These are phyloP conservation scores for Eulacestoma nigropectus DNA, from an alignment of 2,113 vertebrate species.

Conservation along the genomic window DNA sequence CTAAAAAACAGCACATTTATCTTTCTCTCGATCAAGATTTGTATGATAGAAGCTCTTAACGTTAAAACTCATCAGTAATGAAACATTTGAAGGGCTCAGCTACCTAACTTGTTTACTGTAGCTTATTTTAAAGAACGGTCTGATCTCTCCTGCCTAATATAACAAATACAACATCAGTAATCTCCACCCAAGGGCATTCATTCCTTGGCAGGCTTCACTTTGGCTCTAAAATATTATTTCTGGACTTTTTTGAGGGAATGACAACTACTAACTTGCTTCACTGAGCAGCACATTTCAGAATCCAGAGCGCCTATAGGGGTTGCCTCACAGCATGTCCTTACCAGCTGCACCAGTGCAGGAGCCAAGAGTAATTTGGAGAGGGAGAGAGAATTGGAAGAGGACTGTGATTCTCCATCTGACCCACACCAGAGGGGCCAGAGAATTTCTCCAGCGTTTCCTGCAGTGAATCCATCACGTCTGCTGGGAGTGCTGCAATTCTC, in stretches of 20 bases:
- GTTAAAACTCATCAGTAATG: not conserved
- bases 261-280: not conserved
- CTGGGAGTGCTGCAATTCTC: not conserved
- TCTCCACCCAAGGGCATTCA: slow-evolving; percentile 19
- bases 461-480: accelerated
- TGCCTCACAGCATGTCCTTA: slow-evolving; percentile 2
- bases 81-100: not conserved
- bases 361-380: not conserved
- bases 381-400: not conserved
- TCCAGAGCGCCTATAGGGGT: not conserved
- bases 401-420: not conserved
- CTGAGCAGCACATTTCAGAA: not conserved
- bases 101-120: slow-evolving; percentile 32
- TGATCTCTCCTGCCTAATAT: not conserved
- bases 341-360: not conserved
- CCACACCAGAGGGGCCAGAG: not conserved
- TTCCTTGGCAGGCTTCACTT: not conserved
- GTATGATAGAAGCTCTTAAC: not conserved
- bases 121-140: not conserved
- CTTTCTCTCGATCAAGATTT: slow-evolving; percentile 33
- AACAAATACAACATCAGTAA: not conserved
- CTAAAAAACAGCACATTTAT: slow-evolving; percentile 44
- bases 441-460: not conserved
- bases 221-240: not conserved
- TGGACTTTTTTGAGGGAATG: not conserved